These are phyloP conservation scores for Sarcophaga caerulescens DNA, from an alignment of 2,888 invertebrate genomes.

Conservation along the genomic window DNA sequence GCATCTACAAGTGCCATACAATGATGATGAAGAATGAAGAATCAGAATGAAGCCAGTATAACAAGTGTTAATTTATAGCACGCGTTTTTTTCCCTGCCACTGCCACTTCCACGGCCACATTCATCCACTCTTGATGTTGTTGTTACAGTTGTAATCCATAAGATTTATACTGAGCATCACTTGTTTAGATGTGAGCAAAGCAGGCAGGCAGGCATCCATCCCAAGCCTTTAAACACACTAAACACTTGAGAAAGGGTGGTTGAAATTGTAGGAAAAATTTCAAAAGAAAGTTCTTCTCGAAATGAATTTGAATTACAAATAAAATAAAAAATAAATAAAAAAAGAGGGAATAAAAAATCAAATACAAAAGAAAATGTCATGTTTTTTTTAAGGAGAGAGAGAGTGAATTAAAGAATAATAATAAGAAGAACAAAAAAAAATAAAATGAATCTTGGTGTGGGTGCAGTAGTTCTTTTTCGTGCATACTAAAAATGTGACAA, in stretches of 20 bases:
- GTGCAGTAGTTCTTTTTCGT: conserved; percentile 43
- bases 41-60: not conserved
- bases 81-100: conserved; percentile 48
- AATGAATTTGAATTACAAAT: not conserved
- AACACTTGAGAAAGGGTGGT: conserved; percentile 53
- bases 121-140: too few species aligned
- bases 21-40: too few species aligned
- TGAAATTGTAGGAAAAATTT: conserved; percentile 29
- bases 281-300: conserved; percentile 46
- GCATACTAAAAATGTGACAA: not conserved
- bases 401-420: too few species aligned
- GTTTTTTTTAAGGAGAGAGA: not conserved
- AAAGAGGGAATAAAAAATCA: not conserved
- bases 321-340: too few species aligned
- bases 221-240: conserved; percentile 3
- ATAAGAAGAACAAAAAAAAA: not conserved
- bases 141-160: conserved; percentile 29
- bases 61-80: conserved; percentile 68
- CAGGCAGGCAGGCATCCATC: conserved; percentile 35
- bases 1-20: too few species aligned
- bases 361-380: conserved; percentile 36
- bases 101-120: not conserved
- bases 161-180: conserved; percentile 10
- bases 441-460: conserved; percentile 47
- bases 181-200: conserved; percentile 28